These are phyloP conservation scores for Gerosis bhagava DNA, from an alignment of 2,888 invertebrate species.

Conservation along the genomic window DNA sequence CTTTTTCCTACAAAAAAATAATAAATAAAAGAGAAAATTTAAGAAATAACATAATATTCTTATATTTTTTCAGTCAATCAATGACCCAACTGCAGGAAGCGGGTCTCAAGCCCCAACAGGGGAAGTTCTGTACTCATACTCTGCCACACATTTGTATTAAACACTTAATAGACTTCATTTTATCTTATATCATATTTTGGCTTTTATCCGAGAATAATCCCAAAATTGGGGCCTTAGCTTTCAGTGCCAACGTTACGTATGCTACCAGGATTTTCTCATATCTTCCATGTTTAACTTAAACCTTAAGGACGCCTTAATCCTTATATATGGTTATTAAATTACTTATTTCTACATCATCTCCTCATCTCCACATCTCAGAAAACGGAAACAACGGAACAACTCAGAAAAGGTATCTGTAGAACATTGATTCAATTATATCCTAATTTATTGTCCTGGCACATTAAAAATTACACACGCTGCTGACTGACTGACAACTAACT, in stretches of 20 bases:
- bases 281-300: conserved; percentile 13
- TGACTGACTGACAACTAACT: not conserved
- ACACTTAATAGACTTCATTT: conserved; percentile 3
- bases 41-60: too few relatives aligned
- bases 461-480: conserved; percentile 9
- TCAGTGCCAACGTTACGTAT: conserved; percentile 4
- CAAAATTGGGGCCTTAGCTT: conserved; percentile 7
- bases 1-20: too few relatives aligned
- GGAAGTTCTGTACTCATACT: too few relatives aligned
- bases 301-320: conserved; percentile 17
- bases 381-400: too few relatives aligned
- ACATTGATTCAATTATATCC: not conserved
- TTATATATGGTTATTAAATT: too few relatives aligned
- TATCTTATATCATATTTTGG: not conserved
- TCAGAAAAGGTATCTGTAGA: too few relatives aligned
- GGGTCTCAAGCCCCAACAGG: too few relatives aligned
- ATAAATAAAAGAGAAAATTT: too few relatives aligned
- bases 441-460: conserved; percentile 2
- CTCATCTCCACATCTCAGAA: not conserved
- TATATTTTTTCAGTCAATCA: too few relatives aligned
- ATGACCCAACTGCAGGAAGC: too few relatives aligned
- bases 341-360: too few relatives aligned
- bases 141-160: too few relatives aligned
- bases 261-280: conserved; percentile 14
- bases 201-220: conserved; percentile 3